These are phyloP conservation scores for Hyperoplus lanceolatus DNA, from an alignment of 2,797 vertebrate genomes.

Conservation along the genomic window DNA sequence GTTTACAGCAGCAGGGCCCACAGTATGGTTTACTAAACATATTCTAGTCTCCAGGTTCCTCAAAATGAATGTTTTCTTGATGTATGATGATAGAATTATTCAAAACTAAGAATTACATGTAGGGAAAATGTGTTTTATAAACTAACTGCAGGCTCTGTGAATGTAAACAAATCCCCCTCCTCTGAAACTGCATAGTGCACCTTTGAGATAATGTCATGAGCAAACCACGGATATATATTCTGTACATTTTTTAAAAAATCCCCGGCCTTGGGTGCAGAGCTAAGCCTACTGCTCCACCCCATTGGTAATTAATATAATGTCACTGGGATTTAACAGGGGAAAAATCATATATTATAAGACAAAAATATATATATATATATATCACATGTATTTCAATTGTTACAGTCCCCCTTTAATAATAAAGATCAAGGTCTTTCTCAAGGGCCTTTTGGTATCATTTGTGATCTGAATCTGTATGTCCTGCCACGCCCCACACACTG, in stretches of 20 bases:
- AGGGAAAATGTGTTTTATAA: no score
- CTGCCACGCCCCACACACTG: not conserved
- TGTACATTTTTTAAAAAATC: slow-evolving; percentile 70
- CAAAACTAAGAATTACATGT: no score
- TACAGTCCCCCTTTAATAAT: slow-evolving; percentile 83
- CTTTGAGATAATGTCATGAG: slow-evolving; percentile 60
- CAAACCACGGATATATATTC: slow-evolving; percentile 74
- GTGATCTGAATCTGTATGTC: slow-evolving; percentile 47
- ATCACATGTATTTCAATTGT: slow-evolving; percentile 83
- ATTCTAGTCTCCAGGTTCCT: no score
- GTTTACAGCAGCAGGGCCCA: no score
- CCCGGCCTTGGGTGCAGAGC: slow-evolving; percentile 46
- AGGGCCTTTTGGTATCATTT: slow-evolving; percentile 70
- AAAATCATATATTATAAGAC: slow-evolving; percentile 42
- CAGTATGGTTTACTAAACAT: no score
- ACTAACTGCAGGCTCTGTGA: no score
- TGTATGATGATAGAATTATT: no score
- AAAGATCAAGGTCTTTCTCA: slow-evolving; percentile 78
- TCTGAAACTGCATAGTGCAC: no score
- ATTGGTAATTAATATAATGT: slow-evolving; percentile 61
- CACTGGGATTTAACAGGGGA: slow-evolving; percentile 74
- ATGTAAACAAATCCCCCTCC: no score
- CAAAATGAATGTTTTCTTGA: no score
- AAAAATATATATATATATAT: slow-evolving; percentile 6
- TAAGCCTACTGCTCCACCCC: slow-evolving; percentile 63